phyloP scores from a whole-genome alignment of 2,797 vertebrate genomes.

The Pelobates cultripes region DNA sequence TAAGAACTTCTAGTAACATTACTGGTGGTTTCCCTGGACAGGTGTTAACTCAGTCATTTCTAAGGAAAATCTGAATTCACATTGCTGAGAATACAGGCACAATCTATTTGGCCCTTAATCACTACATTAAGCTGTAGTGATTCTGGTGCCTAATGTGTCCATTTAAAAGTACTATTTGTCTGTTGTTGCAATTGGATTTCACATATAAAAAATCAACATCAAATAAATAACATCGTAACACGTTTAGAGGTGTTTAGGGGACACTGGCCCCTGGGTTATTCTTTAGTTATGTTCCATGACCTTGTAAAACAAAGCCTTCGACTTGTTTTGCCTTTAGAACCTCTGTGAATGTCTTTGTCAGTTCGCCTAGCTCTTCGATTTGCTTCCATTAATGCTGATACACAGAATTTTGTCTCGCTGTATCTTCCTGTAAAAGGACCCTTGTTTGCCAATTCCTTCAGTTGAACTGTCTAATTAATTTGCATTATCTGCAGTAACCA shows the following conservation, averaged over 20 bases:
- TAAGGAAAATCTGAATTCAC: no score
- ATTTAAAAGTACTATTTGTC: no score
- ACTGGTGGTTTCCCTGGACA: no score
- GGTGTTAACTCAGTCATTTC: no score
- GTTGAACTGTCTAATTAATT: conserved; percentile 46
- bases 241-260: not conserved
- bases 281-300: conserved; percentile 13
- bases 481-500: conserved; percentile 47
- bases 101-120: no score
- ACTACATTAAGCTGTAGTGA: no score
- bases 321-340: not conserved
- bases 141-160: no score
- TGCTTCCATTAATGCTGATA: conserved; percentile 14
- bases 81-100: no score
- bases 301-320: conserved; percentile 8
- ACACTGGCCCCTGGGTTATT: not conserved
- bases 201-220: no score
- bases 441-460: conserved; percentile 43
- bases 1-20: no score
- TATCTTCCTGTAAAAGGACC: conserved; percentile 37
- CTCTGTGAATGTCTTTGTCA: not conserved
- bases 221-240: not conserved
- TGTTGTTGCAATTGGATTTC: no score
- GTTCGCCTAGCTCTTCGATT: conserved; percentile 16
- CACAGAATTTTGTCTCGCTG: conserved; percentile 22